These are phyloP conservation scores for Rhabdophis nuchalis DNA, from an alignment of 2,797 vertebrate species.

Conservation along the genomic window DNA sequence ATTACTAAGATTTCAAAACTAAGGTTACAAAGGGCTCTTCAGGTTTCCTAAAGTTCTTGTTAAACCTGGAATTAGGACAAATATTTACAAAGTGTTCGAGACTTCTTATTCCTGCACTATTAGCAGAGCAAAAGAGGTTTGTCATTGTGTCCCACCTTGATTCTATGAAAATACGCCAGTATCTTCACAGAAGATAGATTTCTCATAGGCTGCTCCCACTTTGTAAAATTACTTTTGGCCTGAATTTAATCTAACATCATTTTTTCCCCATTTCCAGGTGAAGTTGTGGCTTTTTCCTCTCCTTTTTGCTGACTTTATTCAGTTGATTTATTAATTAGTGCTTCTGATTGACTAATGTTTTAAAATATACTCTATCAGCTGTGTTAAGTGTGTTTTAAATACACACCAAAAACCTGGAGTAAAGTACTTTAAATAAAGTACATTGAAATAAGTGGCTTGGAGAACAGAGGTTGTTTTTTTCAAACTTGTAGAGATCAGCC, in stretches of 20 bases:
- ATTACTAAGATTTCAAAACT: not conserved
- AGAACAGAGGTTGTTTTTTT: not conserved
- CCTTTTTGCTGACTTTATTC: not conserved
- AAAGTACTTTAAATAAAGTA: not conserved
- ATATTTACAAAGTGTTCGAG: not conserved
- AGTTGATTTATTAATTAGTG: not conserved
- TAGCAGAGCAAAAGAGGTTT: not conserved
- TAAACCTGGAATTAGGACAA: not conserved
- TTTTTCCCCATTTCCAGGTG: not conserved
- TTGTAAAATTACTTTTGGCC: not conserved
- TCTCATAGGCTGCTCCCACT: not conserved
- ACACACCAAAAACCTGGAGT: not conserved
- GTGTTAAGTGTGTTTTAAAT: not conserved
- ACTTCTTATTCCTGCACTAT: not conserved
- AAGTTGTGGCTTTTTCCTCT: not conserved
- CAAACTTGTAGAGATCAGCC: not conserved
- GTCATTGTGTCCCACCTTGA: not conserved
- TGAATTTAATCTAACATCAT: not conserved
- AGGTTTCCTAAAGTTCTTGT: not conserved
- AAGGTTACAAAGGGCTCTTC: not conserved
- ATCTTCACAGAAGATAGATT: not conserved
- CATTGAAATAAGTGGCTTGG: not conserved
- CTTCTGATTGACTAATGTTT: not conserved
- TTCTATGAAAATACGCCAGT: not conserved
- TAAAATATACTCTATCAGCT: not conserved